Evolutionary conservation across 2,888 invertebrate genomes (phyloP), one percentile per base, ranked within the genome.

Genomic region (Nemoura dubitans): DNA sequence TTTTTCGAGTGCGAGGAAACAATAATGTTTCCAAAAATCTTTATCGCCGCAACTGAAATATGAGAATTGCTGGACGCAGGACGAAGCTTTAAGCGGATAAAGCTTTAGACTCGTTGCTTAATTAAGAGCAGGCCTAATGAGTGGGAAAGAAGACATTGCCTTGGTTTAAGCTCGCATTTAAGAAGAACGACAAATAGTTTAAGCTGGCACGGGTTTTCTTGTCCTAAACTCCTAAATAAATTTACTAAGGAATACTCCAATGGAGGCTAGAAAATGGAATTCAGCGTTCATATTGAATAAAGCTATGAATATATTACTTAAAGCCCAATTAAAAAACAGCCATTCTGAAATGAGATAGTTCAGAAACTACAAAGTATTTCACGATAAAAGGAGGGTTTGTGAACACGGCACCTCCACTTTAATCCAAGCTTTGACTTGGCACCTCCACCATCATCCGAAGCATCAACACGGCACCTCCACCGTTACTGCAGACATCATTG

Each of bases 71-170:
- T 59, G 59, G 59, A 59, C 59, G 59, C 14, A 59, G 59, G 59
- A 59, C 59, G 59, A 7, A 59, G 59, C 59, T 59, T 36, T 59
- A 59, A 59, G 59, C 59, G 59, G 59, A 59, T 59, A 59, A 59
- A 59, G 59, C 59, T 59, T 59, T 59, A 59, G 59, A 59, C 16
- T 59, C n/a, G n/a, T 2, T 59, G 16, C 59, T 59, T 59, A 59
- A 59, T 59, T 59, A 59, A 59, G 59, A 59, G 59, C 59, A 59
- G 21, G 59, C 59, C 59, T 59, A 59, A 59, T 59, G 59, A 59
- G 59, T 59, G 59, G 59, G 59, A 59, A 59, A 59, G 59, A 59
- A 59, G 59, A 59, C 59, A 59, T 59, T 21, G 59, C 59, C 16
- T 21, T 21, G 59, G 59, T 59, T 59, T 59, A 59, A 59, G 59